Conservation (phyloP, 2,888 invertebrate species). For the Eilema depressum region DNA sequence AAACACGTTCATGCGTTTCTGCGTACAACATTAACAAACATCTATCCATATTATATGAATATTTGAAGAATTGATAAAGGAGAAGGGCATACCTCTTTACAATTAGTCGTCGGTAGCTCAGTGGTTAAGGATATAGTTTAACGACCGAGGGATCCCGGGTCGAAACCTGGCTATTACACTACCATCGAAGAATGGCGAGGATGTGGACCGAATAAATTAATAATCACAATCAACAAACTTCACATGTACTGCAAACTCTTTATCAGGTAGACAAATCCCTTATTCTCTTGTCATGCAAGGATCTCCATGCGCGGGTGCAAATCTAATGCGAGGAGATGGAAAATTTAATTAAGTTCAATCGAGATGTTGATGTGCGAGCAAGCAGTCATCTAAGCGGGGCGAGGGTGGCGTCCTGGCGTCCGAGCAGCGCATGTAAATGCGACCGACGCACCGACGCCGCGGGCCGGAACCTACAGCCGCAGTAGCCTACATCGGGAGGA, state of each 20-base stretch:
- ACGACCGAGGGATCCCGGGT: too few species aligned
- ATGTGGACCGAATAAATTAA: not conserved
- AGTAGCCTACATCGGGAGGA: conserved; percentile 82
- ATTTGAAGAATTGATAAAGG: too few species aligned
- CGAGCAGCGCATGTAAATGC: conserved; percentile 78
- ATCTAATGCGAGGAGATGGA: conserved; percentile 41
- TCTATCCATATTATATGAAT: too few species aligned
- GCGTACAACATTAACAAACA: not conserved
- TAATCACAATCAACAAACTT: not conserved
- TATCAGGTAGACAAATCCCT: conserved; percentile 10
- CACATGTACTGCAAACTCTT: not conserved
- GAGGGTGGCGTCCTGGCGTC: conserved; percentile 63
- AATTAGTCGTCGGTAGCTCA: too few species aligned
- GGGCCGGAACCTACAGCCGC: conserved; percentile 75
- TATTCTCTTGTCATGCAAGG: conserved; percentile 30
- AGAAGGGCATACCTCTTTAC: too few species aligned
- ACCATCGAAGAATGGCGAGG: too few species aligned
- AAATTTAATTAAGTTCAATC: conserved; percentile 74
- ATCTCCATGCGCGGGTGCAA: conserved; percentile 27
- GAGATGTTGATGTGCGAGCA: conserved; percentile 59
- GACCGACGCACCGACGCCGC: conserved; percentile 60
- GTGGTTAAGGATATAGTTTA: too few species aligned
- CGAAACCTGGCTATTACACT: too few species aligned
- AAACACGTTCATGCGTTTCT: not conserved
- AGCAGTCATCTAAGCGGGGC: conserved; percentile 49